These are phyloP conservation scores for Chirona hameri DNA, from an alignment of 2,888 invertebrate genomes.

Conservation along the genomic window DNA sequence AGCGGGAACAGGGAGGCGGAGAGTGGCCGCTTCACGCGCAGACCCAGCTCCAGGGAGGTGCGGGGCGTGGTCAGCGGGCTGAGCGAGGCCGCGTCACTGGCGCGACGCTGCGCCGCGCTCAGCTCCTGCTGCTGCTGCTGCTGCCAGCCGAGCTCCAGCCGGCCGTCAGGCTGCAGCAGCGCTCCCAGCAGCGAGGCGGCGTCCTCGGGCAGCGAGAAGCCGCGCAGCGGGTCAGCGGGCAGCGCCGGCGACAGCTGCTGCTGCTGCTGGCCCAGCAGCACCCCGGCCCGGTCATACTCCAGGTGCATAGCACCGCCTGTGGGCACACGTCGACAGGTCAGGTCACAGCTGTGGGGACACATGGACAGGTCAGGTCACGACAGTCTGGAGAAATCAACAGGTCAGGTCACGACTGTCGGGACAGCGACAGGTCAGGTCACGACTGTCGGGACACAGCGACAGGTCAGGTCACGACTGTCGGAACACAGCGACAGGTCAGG, in stretches of 20 bases:
- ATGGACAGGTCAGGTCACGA: no score
- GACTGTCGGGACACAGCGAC: no score
- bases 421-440: no score
- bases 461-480: no score
- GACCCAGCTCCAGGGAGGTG: constrained; percentile 34
- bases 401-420: no score
- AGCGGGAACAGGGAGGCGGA: constrained; percentile 36
- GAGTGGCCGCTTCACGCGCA: constrained; percentile 36
- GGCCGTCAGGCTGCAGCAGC: not conserved
- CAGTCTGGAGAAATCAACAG: no score
- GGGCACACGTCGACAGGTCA: no score
- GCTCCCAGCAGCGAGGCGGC: not conserved
- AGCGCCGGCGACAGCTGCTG: constrained; percentile 6
- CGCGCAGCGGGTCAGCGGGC: constrained; percentile 7
- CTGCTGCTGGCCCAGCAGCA: not conserved
- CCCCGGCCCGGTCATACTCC: not conserved
- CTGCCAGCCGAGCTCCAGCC: not conserved
- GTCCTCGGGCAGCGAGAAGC: not conserved
- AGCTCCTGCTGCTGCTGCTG: not conserved
- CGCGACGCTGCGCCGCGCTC: not conserved
- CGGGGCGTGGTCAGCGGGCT: constrained; percentile 33
- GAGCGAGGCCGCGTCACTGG: not conserved
- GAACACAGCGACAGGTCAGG: no score
- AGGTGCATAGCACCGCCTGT: not conserved
- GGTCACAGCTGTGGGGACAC: no score